Base-by-base conservation (phyloP, 1,140 invertebrate genomes). In the Drosophila funebris region DNA sequence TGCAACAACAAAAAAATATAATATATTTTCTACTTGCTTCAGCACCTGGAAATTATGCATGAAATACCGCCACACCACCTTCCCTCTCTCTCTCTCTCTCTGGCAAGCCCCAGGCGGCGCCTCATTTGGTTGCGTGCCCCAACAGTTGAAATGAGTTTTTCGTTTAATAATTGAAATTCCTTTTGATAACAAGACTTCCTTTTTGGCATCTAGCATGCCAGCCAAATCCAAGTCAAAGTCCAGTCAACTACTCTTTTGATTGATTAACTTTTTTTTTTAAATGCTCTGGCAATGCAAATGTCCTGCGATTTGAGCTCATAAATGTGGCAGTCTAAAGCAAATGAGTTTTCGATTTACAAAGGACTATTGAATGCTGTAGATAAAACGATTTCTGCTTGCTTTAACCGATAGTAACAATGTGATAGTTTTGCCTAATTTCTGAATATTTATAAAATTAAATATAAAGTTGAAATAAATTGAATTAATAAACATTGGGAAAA, bases 1-100 rank as follows among this genome's bases (percentile, higher is more conserved):
- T n/a, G n/a, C n/a, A n/a, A n/a, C n/a, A n/a, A n/a, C 67, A 82
- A 87, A 78, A 87, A 69, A 82, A 78, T 78, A 27, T 52, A 72
- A 72, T 66, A 66, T 53, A 66, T 54, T 46, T 46, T 22, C 41
- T 9, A 50, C 31, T 62, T 33, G 57, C 27, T 16, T 44, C 54
- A 11, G 4, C 54, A 72, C 52, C 69, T 72, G 69, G 22, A 50
- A 67, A 57, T 71, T 66, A 71, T 71, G 68, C 68, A 71, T 71
- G 27, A 7, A 56, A 44, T 31, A 31, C 11, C 27, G 9, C 11
- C 48, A 29, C 24, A 52, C 36, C 20, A 4, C 14, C 24, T 2
- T 1, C 37, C 3, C 6, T 9, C 39, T 29, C 13, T 2, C 24
- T 4, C 8, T 14, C 36, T n/a, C n/a, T n/a, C n/a, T n/a, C n/a